phyloP scores from a whole-genome alignment of 2,113 vertebrate genomes.

The Apistogramma diplotaenia region DNA sequence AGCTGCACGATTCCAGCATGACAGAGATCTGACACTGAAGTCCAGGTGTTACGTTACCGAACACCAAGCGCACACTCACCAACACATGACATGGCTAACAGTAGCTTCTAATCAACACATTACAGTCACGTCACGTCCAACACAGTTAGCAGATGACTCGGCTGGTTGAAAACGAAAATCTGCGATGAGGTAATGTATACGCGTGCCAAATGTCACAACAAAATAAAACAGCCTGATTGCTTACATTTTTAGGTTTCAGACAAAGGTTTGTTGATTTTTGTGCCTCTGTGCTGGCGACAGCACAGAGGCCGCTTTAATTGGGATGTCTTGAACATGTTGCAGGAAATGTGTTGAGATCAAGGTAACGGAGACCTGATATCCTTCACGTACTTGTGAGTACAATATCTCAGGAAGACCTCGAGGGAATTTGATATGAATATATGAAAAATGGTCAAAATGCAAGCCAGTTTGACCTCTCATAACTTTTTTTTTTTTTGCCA shows the following conservation, averaged over 20 bases:
- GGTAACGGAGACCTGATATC: background rate
- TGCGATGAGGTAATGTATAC: background rate
- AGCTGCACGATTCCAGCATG: conserved; percentile 11
- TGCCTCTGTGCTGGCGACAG: background rate
- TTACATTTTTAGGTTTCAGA: background rate
- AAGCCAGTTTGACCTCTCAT: background rate
- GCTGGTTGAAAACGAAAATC: background rate
- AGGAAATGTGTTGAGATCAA: background rate
- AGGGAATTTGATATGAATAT: background rate
- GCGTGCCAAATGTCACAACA: background rate
- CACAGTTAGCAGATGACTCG: background rate
- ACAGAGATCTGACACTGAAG: conserved; percentile 6
- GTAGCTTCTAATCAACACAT: conserved; percentile 14
- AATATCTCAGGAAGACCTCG: background rate
- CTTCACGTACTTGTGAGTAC: background rate
- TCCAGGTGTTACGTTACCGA: conserved; percentile 22
- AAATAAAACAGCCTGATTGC: background rate
- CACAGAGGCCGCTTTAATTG: background rate
- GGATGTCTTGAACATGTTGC: background rate
- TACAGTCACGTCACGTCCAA: background rate
- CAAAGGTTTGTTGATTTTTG: background rate
- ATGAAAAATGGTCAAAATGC: background rate
- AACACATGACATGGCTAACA: background rate
- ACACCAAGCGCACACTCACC: background rate
- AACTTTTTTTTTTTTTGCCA: background rate